A percentile compares a stretch with the other conserved stretches of the same genome.
These are phyloP conservation scores for Eleutherodactylus coqui DNA, from an alignment of 2,797 vertebrate genomes.

Conservation along the genomic window DNA sequence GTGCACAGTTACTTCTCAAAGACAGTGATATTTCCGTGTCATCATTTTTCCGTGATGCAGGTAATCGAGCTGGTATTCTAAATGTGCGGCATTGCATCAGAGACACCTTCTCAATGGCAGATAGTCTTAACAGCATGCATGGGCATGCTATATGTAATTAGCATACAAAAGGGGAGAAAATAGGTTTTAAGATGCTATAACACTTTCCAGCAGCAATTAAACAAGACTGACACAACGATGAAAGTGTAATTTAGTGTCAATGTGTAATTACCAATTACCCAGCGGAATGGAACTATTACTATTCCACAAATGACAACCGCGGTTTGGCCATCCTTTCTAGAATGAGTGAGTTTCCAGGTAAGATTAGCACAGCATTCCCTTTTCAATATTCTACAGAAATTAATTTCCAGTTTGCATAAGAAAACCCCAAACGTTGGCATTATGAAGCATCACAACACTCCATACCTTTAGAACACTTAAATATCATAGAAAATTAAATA, in stretches of 20 bases:
- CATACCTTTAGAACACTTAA: constrained; percentile 65
- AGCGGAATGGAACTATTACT: neutral
- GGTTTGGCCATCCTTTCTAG: neutral
- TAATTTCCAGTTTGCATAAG: constrained; percentile 71
- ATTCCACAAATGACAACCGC: neutral
- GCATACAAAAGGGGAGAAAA: constrained; percentile 13
- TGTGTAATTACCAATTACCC: constrained; percentile 30
- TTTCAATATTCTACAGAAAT: constrained; percentile 52
- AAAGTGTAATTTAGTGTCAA: neutral
- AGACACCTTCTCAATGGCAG: neutral
- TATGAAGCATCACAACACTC: constrained; percentile 64
- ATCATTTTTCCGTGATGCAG: neutral
- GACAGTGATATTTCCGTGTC: neutral
- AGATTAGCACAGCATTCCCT: constrained; percentile 12
- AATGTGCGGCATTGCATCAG: neutral
- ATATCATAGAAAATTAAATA: constrained; percentile 61
- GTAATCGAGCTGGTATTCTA: neutral
- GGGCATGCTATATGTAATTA: constrained; percentile 37
- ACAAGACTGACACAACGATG: constrained; percentile 13
- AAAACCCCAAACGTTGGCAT: constrained; percentile 63
- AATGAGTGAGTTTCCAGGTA: constrained; percentile 11
- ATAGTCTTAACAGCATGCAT: constrained; percentile 19
- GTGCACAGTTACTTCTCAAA: neutral
- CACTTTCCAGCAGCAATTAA: constrained; percentile 16
- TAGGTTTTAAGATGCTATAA: neutral